phyloP scores from a whole-genome alignment of 2,113 vertebrate species.

The Pelusios castaneus region DNA sequence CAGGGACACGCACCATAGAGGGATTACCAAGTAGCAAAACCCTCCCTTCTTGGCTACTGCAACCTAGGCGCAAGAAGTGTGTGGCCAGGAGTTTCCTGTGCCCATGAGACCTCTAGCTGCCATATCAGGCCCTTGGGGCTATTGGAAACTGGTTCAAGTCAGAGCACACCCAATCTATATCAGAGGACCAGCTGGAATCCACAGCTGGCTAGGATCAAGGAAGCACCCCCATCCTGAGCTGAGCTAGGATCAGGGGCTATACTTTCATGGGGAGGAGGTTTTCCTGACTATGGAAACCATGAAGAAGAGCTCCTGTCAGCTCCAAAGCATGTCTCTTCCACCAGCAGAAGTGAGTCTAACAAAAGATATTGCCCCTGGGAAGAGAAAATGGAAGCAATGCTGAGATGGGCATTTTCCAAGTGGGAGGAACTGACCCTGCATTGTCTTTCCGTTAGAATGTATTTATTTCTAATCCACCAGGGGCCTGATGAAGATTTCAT shows the following conservation, averaged over 20 bases:
- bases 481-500: slow-evolving; percentile 10
- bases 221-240: not conserved
- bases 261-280: not conserved
- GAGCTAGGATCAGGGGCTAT: not conserved
- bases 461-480: not conserved
- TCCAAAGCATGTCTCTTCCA: not conserved
- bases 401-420: slow-evolving; percentile 30
- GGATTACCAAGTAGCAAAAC: not conserved
- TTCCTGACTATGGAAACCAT: not conserved
- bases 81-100: not conserved
- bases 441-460: not conserved
- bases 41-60: not conserved
- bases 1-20: not conserved
- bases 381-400: slow-evolving; percentile 54
- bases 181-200: not conserved
- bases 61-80: too few relatives aligned
- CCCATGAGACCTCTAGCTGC: not conserved
- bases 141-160: not conserved
- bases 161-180: not conserved
- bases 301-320: not conserved
- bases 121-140: not conserved
- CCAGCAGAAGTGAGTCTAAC: not conserved
- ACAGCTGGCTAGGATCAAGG: not conserved
- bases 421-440: slow-evolving; percentile 14
- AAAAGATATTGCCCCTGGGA: slow-evolving; percentile 1